A percentile compares a stretch with the other conserved stretches of the same genome.
These are phyloP conservation scores for Stylophora pistillata DNA, from an alignment of 64 coral and sea anemone genomes.

Conservation along the genomic window DNA sequence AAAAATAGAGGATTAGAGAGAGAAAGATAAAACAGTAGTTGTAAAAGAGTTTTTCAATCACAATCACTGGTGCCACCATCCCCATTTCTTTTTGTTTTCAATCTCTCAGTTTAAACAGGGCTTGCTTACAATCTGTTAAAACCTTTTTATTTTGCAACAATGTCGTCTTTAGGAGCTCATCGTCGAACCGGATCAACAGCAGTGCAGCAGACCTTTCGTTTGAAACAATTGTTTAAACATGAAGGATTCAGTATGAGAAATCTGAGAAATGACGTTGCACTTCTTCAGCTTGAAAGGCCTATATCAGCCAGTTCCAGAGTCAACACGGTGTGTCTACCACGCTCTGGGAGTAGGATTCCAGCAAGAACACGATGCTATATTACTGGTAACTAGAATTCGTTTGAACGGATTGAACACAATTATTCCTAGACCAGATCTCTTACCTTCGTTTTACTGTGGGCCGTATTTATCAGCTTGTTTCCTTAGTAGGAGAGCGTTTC, in stretches of 20 bases:
- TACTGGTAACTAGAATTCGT: slow-evolving; percentile 29
- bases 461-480: too few relatives aligned
- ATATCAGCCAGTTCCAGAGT: slow-evolving; percentile 6
- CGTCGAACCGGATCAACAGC: slow-evolving; percentile 23
- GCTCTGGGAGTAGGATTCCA: not conserved
- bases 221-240: slow-evolving; percentile 57
- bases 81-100: not conserved
- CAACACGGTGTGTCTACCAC: slow-evolving; percentile 59
- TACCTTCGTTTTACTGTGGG: too few relatives aligned
- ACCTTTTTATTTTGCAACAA: not conserved
- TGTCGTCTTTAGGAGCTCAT: slow-evolving; percentile 50
- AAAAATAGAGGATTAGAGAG: too few relatives aligned
- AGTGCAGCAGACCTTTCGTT: slow-evolving; percentile 38
- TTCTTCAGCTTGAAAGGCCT: slow-evolving; percentile 32
- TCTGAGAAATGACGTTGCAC: slow-evolving; percentile 52
- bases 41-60: too few relatives aligned
- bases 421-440: too few relatives aligned
- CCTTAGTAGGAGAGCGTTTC: too few relatives aligned
- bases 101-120: too few relatives aligned
- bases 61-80: too few relatives aligned
- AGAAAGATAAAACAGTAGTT: too few relatives aligned
- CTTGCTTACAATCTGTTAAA: not conserved
- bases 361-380: slow-evolving; percentile 31
- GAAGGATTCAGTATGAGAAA: slow-evolving; percentile 39
- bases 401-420: not conserved